phyloP scores from a whole-genome alignment of 2,888 invertebrate species.

The Halocaridina rubra region DNA sequence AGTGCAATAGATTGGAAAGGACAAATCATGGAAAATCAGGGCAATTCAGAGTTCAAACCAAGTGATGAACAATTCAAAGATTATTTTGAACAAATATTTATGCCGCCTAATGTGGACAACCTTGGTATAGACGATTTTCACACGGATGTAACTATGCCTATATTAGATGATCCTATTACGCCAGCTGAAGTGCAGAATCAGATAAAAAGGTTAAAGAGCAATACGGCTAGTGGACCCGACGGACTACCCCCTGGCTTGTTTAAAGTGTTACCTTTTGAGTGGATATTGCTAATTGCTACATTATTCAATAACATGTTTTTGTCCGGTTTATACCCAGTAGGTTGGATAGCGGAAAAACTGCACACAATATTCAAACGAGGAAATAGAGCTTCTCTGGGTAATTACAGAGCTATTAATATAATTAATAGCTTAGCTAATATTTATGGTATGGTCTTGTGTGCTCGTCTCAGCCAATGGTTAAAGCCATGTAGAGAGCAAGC shows the following conservation, averaged over 20 bases:
- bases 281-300: not conserved
- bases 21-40: not conserved
- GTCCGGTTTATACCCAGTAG: not conserved
- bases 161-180: not conserved
- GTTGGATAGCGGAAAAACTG: not conserved
- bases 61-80: not conserved
- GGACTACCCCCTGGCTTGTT: not conserved
- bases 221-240: not conserved
- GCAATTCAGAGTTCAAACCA: not conserved
- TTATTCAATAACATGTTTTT: not conserved
- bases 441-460: constrained; percentile 19
- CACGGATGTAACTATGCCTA: not conserved
- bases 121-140: not conserved
- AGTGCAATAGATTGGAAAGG: not conserved
- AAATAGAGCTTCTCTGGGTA: not conserved
- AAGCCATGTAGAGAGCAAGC: no score
- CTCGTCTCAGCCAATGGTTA: no score
- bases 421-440: not conserved
- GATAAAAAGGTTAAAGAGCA: not conserved
- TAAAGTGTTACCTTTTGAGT: not conserved
- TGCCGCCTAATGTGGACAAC: not conserved
- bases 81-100: not conserved
- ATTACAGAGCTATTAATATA: constrained; percentile 16
- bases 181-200: not conserved
- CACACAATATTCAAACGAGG: not conserved